phyloP scores from a whole-genome alignment of 2,888 invertebrate species.

The Palloptera scutellata region DNA sequence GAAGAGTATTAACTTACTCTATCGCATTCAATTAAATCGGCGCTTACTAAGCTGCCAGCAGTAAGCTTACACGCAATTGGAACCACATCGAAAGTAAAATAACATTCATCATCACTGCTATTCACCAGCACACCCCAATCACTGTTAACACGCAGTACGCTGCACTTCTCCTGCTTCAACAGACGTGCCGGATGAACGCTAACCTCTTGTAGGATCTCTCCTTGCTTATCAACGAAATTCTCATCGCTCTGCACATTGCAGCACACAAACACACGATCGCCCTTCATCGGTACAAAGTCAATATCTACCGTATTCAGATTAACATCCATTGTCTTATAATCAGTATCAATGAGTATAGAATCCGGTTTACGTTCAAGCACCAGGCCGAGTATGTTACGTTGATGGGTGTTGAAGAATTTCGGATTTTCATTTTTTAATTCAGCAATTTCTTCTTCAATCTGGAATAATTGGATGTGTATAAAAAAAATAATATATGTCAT shows the following conservation, averaged over 20 bases:
- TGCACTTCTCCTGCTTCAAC: constrained; percentile 66
- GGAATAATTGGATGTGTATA: constrained; percentile 6
- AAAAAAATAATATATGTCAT: background rate
- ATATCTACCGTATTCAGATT: constrained; percentile 71
- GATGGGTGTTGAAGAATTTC: constrained; percentile 53
- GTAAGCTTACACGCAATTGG: constrained; percentile 67
- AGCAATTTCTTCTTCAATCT: constrained; percentile 48
- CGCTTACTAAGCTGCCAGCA: constrained; percentile 71
- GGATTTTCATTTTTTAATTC: constrained; percentile 44
- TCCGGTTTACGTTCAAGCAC: constrained; percentile 46
- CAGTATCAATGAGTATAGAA: constrained; percentile 62
- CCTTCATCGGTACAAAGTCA: constrained; percentile 73
- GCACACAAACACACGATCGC: constrained; percentile 74
- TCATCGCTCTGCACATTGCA: constrained; percentile 72
- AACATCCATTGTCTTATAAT: constrained; percentile 67
- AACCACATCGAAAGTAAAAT: constrained; percentile 69
- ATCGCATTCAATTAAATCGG: constrained; percentile 78
- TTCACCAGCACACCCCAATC: constrained; percentile 66
- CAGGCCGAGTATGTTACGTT: constrained; percentile 52
- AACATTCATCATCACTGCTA: constrained; percentile 65
- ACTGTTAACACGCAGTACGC: constrained; percentile 60
- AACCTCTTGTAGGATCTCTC: constrained; percentile 70
- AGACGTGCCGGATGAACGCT: constrained; percentile 70
- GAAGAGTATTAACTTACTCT: constrained; percentile 59
- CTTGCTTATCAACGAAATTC: constrained; percentile 64